Base-by-base conservation (phyloP, 2,888 invertebrate genomes). In the Hypsopygia costalis region DNA sequence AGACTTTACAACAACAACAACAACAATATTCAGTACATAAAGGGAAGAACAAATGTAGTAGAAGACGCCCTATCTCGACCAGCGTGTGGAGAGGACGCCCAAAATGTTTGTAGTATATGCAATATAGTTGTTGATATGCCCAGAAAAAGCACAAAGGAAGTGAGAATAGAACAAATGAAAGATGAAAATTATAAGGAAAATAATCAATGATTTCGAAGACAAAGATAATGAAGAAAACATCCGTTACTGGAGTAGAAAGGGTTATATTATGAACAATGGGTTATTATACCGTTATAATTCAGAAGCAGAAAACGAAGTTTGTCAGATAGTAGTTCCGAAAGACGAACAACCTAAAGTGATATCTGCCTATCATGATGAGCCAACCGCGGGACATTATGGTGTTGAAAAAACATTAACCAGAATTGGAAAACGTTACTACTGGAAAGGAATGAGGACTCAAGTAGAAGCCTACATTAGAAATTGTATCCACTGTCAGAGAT, bases 331-430 rank as follows among this genome's bases (percentile, higher is more conserved):
- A 1, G 50, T 57, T 1, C 62, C 64, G 0, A 8, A 52, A 16
- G 51, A 54, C 9, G 58, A 59, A 37, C 41, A 46, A 39, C 12
- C 16, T 0, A 55, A 49, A 5, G 34, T 61, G n/a, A 16, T 63
- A 0, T n/a, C 36, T 6, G 42, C 16, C 0, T 55, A 51, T 11
- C 54, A 58, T 10, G 52, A 55, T 16, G 32, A 47, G 0, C 41
- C 56, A 1, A 12, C 22, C 1, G 51, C 63, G 0, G 64, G 62
- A 1, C 62, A 70, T 22, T 57, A 56, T 27, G 65, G 60, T 0
- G 34, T 31, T 0, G 53, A 55, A 4, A 35, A 28, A 36, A 28
- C 60, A 47, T 1, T 10, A 43, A 0, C 36, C 43, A 29, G 43
- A 5, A 57, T 60, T 1, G 6, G 35, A 0, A 31, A 8, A 0